Conservation (phyloP, 2,888 invertebrate species). For the Campopleginae sp. region DNA sequence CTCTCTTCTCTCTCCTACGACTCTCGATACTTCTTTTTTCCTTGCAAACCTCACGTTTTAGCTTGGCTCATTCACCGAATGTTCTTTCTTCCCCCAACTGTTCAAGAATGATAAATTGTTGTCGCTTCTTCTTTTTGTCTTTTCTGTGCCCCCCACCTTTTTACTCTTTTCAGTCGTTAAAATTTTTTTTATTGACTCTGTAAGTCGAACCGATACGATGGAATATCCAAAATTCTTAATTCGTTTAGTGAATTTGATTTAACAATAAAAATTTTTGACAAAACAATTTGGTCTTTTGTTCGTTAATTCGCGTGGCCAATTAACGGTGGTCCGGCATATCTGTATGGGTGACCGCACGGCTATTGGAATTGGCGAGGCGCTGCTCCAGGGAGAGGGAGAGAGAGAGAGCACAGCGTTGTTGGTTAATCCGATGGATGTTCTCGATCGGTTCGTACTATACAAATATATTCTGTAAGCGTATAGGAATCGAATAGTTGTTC, state of each 20-base stretch:
- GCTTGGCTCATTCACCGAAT: slow-evolving; percentile 56
- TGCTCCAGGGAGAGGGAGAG: background rate
- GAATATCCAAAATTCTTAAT: slow-evolving; percentile 41
- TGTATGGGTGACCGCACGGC: slow-evolving; percentile 52
- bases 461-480: slow-evolving; percentile 3
- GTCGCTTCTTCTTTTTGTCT: slow-evolving; percentile 68
- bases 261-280: no score
- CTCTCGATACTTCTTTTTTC: slow-evolving; percentile 61
- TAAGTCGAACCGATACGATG: slow-evolving; percentile 44
- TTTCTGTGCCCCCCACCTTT: slow-evolving; percentile 55
- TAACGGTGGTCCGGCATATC: slow-evolving; percentile 68
- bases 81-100: slow-evolving; percentile 67
- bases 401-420: slow-evolving; percentile 38
- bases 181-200: slow-evolving; percentile 41
- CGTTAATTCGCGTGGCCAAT: slow-evolving; percentile 74
- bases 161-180: slow-evolving; percentile 64
- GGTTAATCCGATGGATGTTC: slow-evolving; percentile 54
- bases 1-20: slow-evolving; percentile 48
- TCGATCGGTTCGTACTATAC: slow-evolving; percentile 43
- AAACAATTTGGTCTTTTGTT: slow-evolving; percentile 63
- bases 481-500: slow-evolving; percentile 13
- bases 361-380: slow-evolving; percentile 72
- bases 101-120: slow-evolving; percentile 80
- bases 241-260: no score
- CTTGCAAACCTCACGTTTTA: slow-evolving; percentile 58